Evolutionary conservation across 2,113 vertebrate species (phyloP), one percentile per base, ranked within the genome.

Genomic region (Brevimyrus niger): DNA sequence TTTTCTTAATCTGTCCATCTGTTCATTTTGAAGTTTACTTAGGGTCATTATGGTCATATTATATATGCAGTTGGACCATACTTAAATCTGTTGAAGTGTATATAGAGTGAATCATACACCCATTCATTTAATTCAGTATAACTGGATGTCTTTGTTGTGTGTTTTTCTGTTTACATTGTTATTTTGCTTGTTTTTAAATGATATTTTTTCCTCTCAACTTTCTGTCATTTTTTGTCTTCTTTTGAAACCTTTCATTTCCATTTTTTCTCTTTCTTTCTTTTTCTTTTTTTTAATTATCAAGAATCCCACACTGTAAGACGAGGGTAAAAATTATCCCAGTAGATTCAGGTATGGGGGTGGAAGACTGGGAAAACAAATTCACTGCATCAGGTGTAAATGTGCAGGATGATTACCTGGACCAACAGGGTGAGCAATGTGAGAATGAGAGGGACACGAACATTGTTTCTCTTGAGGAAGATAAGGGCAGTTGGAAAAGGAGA

Each of bases 331-430:
- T 98, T 90, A 95, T 98, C 92, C 97, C 97, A 21, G 96, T 96
- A 91, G 96, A 97, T 91, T 96, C 94, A 47, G 96, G 97, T 91
- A 95, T 96, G 96, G 96, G 96, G 88, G 96, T 95, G 92, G 97
- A 98, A 90, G 96, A 97, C 13, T 96, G 96, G 94, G 96, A 97
- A 91, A 94, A 88, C 91, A 95, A 96, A 92, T 97, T 96, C 92
- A 96, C 97, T 92, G 92, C 96, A 44, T 91, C 95, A 92, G 95
- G 96, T 58, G 35, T 42, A 86, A 96, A 95, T 10, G 90, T 97
- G 88, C 93, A 97, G 93, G 97, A 98, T 89, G 96, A 97, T 61
- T 97, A 97, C 92, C 92, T 98, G 93, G 96, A 97, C 65, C 91
- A 95, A 48, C 96, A 93, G 90, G 95, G 97, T 90, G 97, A 95